Evolutionary conservation across 2,113 vertebrate species (phyloP).

Genomic region (Chrysochloris asiatica): DNA sequence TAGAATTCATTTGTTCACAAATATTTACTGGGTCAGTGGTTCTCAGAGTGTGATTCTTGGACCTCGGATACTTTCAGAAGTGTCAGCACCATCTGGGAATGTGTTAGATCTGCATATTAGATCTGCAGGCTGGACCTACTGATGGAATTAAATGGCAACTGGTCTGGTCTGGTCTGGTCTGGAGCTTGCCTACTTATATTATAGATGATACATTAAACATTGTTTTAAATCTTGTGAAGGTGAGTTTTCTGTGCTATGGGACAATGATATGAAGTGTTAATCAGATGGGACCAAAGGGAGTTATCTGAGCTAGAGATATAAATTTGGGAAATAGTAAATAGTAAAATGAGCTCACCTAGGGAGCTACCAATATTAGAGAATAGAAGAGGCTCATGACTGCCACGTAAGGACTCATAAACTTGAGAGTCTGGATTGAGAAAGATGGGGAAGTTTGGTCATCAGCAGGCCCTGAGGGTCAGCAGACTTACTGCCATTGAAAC

Average conservation of each 20-base stretch:
- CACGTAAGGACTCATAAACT: background rate
- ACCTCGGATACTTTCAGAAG: too few species aligned
- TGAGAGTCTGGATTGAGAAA: background rate
- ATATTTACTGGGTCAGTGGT: too few species aligned
- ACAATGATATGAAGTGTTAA: background rate
- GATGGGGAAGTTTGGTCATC: too few species aligned
- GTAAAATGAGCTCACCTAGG: background rate
- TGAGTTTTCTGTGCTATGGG: background rate
- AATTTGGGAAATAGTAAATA: background rate
- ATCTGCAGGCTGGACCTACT: too few species aligned
- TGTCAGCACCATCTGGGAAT: too few species aligned
- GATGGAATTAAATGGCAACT: too few species aligned
- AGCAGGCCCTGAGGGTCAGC: background rate
- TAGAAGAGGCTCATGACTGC: background rate
- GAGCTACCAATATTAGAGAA: background rate
- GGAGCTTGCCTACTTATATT: background rate
- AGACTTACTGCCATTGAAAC: background rate
- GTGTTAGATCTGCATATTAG: too few species aligned
- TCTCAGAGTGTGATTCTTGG: too few species aligned
- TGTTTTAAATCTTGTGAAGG: background rate
- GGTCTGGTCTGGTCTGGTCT: too few species aligned
- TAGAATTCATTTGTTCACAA: too few species aligned
- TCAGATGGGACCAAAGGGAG: background rate
- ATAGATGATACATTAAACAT: background rate
- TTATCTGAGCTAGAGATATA: background rate